Evolutionary conservation across 2,113 vertebrate species (phyloP), one percentile per base, ranked within the genome.

Genomic region (Nothoprocta perdicaria): DNA sequence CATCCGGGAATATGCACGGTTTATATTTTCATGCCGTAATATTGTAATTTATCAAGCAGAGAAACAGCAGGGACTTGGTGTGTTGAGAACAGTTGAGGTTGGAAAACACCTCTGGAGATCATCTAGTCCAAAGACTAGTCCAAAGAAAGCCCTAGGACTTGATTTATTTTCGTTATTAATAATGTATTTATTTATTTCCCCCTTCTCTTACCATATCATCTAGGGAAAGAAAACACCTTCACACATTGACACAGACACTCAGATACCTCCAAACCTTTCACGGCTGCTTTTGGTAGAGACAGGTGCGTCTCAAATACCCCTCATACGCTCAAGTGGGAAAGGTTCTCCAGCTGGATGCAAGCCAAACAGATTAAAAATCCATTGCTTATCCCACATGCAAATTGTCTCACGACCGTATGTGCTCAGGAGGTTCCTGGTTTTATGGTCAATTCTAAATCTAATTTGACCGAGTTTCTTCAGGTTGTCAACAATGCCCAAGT

Each of bases 241-340:
- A 89, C 86, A 86, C 89, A 83, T 72, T 94, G 95, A 94, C 94
- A 91, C 68, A 52, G 66, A 83, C 93, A 84, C 85, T 89, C 26
- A n/a, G 65, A 89, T 43, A 65, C 31, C 53, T 60, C 80, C 82
- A 91, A 91, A 90, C 92, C 90, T 95, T 84, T 83, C 57, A 27
- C 92, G 89, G 71, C 78, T 92, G 24, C 91, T 92, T 96, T 94
- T 55, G 80, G 86, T 86, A 26, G 77, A 86, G 93, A 89, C 96
- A 95, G 96, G 95, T 94, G 88, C 2, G 1, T 93, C 90, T 96
- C 88, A 97, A 95, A 93, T 88, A 93, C 90, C 84, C 77, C 89
- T 94, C 74, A 63, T 95, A 91, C 90, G 91, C 86, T 96, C 83
- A 96, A 94, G 95, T 95, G 89, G 92, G 53, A 96, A 85, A 94